A percentile compares a stretch with the other conserved stretches of the same genome.
These are phyloP conservation scores for Tuberolachnus salignus DNA, from an alignment of 2,888 invertebrate genomes.

Conservation along the genomic window DNA sequence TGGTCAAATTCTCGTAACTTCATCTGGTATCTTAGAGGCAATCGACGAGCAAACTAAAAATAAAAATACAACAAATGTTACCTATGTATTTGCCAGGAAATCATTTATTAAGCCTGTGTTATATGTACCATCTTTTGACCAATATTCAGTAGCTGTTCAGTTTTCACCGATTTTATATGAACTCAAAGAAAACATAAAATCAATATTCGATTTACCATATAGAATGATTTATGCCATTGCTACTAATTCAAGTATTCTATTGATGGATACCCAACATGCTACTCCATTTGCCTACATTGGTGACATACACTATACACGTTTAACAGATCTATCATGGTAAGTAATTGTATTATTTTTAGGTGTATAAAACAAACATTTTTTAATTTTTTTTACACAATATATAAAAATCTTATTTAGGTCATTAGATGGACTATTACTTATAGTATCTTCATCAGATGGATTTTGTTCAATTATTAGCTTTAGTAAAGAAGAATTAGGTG, in stretches of 20 bases:
- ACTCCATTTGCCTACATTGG: conserved; percentile 80
- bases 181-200: conserved; percentile 65
- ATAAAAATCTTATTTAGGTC: conserved; percentile 66
- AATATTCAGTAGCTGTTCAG: conserved; percentile 81
- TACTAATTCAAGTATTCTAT: conserved; percentile 81
- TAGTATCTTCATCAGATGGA: conserved; percentile 87
- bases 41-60: conserved; percentile 68
- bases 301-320: conserved; percentile 86
- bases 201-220: conserved; percentile 72
- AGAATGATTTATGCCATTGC: conserved; percentile 90
- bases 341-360: conserved; percentile 57
- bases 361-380: neutral
- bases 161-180: conserved; percentile 80
- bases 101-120: conserved; percentile 73
- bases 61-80: conserved; percentile 67
- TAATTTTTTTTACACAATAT: neutral
- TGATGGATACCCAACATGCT: conserved; percentile 86
- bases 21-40: conserved; percentile 80
- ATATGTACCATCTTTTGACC: conserved; percentile 77
- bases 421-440: conserved; percentile 74
- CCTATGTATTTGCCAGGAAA: conserved; percentile 68
- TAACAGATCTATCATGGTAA: conserved; percentile 86
- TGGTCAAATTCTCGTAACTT: conserved; percentile 87
- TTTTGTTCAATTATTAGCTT: conserved; percentile 87
- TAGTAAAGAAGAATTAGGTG: conserved; percentile 74